These are phyloP conservation scores for Megalonaias nervosa DNA, from an alignment of 1,140 invertebrate genomes.

Conservation along the genomic window DNA sequence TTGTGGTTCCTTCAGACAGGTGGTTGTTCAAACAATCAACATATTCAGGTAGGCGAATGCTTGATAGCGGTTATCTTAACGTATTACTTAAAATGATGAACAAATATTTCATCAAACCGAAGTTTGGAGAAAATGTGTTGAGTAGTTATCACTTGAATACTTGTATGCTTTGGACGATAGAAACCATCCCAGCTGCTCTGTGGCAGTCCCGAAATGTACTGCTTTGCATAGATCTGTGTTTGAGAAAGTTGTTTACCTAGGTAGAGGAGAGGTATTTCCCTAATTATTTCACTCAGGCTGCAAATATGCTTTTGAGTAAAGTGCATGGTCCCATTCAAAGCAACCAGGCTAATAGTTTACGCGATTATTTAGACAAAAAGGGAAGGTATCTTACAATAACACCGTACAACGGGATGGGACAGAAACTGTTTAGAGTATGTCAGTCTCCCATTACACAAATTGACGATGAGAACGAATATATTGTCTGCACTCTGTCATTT, in stretches of 20 bases:
- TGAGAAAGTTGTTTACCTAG: neutral
- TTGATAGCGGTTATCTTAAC: no score
- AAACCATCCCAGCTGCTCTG: neutral
- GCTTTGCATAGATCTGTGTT: conserved; percentile 3
- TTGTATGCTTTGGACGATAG: conserved; percentile 6
- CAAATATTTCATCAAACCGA: conserved; percentile 6
- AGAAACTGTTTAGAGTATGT: no score
- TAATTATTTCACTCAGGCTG: conserved; percentile 1
- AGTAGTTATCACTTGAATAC: conserved; percentile 8
- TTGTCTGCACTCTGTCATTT: no score
- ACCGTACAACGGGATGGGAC: no score
- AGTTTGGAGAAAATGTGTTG: neutral
- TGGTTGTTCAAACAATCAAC: no score
- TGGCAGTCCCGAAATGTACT: conserved; percentile 1
- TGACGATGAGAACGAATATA: no score
- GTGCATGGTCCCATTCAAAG: neutral
- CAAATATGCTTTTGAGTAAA: conserved; percentile 7
- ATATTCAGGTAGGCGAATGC: no score
- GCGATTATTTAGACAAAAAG: no score
- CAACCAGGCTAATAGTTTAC: no score
- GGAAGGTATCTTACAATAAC: no score
- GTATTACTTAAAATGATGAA: conserved; percentile 9
- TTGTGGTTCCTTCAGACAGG: no score
- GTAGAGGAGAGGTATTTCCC: neutral
- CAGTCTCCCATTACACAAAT: no score